phyloP scores from a whole-genome alignment of 2,113 vertebrate genomes.

The Muscicapa adusta region DNA sequence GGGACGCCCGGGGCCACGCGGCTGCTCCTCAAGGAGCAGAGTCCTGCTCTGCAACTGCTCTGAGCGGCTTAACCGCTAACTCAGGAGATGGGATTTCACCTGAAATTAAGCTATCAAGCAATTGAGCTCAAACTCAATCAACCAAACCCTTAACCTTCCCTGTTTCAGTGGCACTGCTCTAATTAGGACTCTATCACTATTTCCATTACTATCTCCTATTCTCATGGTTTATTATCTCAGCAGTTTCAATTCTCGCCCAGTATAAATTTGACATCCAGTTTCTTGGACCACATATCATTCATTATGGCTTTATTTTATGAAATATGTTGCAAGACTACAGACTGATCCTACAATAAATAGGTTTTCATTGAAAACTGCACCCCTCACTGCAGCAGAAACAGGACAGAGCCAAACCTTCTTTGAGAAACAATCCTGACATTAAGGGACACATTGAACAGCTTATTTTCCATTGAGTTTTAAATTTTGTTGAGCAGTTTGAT shows the following conservation, averaged over 20 bases:
- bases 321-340: neutral
- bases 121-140: constrained; percentile 69
- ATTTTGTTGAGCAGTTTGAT: neutral
- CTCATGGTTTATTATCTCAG: constrained; percentile 56
- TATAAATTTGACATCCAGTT: constrained; percentile 51
- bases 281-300: constrained; percentile 49
- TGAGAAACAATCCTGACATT: neutral
- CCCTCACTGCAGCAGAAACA: neutral
- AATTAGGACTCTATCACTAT: constrained; percentile 58
- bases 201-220: constrained; percentile 60
- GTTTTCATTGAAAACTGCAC: neutral
- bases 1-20: neutral
- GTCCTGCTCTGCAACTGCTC: constrained; percentile 21
- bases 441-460: neutral
- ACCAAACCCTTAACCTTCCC: constrained; percentile 64
- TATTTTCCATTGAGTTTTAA: neutral
- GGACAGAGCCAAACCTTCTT: neutral
- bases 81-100: constrained; percentile 65
- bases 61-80: constrained; percentile 23
- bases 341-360: neutral
- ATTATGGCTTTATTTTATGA: constrained; percentile 27
- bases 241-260: constrained; percentile 45
- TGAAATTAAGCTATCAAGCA: constrained; percentile 68
- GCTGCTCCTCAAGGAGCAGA: constrained; percentile 6
- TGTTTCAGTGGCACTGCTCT: constrained; percentile 59